Conservation (phyloP, 2,113 vertebrate genomes). For the Guaruba guarouba region DNA sequence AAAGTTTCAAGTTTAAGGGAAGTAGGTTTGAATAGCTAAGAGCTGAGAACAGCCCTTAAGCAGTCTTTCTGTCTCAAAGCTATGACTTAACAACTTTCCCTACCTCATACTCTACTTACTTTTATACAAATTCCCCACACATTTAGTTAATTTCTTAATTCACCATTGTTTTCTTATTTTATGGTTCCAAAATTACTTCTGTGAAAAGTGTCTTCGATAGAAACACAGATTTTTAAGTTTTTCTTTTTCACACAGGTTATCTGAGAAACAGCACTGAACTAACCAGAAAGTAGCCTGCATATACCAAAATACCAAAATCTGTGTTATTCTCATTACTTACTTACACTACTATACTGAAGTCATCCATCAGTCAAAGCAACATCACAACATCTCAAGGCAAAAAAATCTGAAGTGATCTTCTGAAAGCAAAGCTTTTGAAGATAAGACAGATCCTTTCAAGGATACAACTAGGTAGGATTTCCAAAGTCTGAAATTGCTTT, state of each 20-base stretch:
- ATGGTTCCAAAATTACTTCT: not conserved
- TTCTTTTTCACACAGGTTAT: not conserved
- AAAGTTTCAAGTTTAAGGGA: not conserved
- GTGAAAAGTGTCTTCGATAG: not conserved
- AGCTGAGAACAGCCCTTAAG: fast-evolving
- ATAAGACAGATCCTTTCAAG: not conserved
- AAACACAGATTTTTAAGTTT: not conserved
- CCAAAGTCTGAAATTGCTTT: not conserved
- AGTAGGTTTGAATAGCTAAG: not conserved
- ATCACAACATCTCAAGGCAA: not conserved
- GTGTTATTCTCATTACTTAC: not conserved
- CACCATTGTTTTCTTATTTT: not conserved
- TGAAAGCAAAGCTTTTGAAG: not conserved
- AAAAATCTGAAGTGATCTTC: not conserved
- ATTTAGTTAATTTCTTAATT: not conserved
- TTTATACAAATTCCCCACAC: not conserved
- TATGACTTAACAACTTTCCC: not conserved
- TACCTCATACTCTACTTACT: not conserved
- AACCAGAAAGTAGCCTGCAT: fast-evolving
- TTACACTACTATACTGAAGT: not conserved
- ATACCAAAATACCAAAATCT: not conserved
- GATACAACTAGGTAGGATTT: not conserved
- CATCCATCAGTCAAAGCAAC: not conserved
- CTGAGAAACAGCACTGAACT: not conserved
- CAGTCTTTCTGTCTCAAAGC: not conserved